phyloP scores from a whole-genome alignment of 2,888 invertebrate species.

The Ectemnius cavifrons region DNA sequence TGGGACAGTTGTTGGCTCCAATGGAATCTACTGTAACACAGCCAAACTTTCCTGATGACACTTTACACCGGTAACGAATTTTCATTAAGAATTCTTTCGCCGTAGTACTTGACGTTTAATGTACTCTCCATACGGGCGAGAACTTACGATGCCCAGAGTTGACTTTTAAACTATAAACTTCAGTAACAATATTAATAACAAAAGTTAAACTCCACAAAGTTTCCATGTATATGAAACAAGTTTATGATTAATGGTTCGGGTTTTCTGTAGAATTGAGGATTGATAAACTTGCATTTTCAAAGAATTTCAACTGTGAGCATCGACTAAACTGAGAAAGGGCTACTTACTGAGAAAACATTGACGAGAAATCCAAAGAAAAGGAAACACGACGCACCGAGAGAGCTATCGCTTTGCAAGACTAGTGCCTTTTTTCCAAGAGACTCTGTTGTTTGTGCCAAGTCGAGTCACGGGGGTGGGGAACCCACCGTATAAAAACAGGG shows the following conservation, averaged over 20 bases:
- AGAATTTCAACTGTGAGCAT: constrained; percentile 16
- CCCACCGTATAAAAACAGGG: neutral
- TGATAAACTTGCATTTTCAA: constrained; percentile 1
- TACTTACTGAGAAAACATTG: neutral
- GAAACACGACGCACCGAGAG: constrained; percentile 41
- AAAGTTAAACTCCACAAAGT: no score
- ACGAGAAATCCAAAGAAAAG: neutral
- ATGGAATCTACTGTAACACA: constrained; percentile 8
- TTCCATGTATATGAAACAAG: no score
- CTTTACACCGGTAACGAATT: constrained; percentile 14
- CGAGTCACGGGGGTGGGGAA: constrained; percentile 27
- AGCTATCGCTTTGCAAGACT: constrained; percentile 63
- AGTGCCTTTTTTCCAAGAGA: constrained; percentile 64
- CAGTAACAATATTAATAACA: no score
- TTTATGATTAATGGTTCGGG: no score
- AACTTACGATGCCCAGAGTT: no score
- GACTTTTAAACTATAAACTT: no score
- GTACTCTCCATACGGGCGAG: no score
- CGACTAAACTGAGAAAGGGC: neutral
- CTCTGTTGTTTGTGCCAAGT: constrained; percentile 67
- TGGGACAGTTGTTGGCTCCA: no score
- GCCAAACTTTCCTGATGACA: constrained; percentile 40
- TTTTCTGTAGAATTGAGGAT: no score
- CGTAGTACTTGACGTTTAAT: no score
- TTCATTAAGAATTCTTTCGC: no score